Base-by-base conservation (phyloP, 2,888 invertebrate species). In the Anthrax anthrax region DNA sequence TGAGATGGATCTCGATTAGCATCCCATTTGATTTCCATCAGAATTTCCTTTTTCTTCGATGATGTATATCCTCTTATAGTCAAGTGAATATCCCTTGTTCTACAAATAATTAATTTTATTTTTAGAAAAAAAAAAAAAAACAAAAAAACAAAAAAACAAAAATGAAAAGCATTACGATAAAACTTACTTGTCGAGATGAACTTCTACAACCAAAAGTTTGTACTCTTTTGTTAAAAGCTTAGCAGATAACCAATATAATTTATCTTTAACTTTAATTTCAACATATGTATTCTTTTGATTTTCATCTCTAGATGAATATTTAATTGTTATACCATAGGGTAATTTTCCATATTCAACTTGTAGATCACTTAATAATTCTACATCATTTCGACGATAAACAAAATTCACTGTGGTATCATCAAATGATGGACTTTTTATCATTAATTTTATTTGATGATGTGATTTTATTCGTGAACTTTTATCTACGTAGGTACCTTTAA, bases 1-100 rank as follows among this genome's bases (percentile, higher is more conserved):
- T 84, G 78, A 41, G 79, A 76, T 0, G 87, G 87, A 68, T 88
- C 84, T 9, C 88, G 72, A 64, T 87, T 88, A 1, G 85, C 86
- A 59, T 89, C 87, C 88, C 88, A 89, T 62, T 85, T 84, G 17
- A 89, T 62, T 47, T 84, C 81, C 2, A 84, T 68, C 5, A 79
- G 80, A 0, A 81, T 68, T 23, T 81, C 78, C 59, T 84, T 84
- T 44, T 75, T 74, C 13, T 68, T 64, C 0, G 72, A 69, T 9
- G 76, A 72, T 37, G 77, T 72, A 51, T 78, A 72, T 3, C 78
- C 75, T 50, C 77, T 78, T 50, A 80, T 69, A 0, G 76, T 75
- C 4, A 88, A 62, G 59, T 83, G 80, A 32, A 88, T 73, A 62
- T 88, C 87, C 32, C 87, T 32, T 13, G 39, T n/a, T 40, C 9